Base-by-base conservation (phyloP, 2,888 invertebrate genomes). In the Spatulosminthurus flaviceps region DNA sequence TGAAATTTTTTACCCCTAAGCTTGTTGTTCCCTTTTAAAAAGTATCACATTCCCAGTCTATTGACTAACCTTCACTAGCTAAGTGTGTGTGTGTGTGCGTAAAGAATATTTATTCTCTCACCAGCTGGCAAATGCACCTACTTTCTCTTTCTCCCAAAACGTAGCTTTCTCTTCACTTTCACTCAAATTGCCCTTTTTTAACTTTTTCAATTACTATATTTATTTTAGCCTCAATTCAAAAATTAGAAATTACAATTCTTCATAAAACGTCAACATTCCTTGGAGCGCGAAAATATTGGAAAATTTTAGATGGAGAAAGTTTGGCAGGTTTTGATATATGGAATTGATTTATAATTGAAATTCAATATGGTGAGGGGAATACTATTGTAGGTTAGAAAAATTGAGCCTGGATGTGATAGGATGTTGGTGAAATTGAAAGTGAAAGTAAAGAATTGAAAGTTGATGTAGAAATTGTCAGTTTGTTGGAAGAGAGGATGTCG, bases 371-470 rank as follows among this genome's bases (percentile, higher is more conserved):
- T 11, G 51, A 16, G n/a, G 16, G n/a, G 16, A 51, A 41, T 41
- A 9, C 13, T 41, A 41, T 7, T 51, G 5, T 19, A 51, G n/a
- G 51, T 51, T 13, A 51, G n/a, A n/a, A 51, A n/a, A 19, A 51
- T 51, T 51, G 51, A n/a, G 51, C 5, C 19, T 51, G 51, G 51
- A 51, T 19, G 51, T 51, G n/a, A 34, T 34, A 9, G 34, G 34
- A 34, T 34, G 34, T 34, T 34, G 34, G 34, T 51, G n/a, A 51
- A 51, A 51, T 51, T 51, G 51, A 51, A 51, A 51, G 51, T n/a
- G n/a, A n/a, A n/a, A 51, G n/a, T 51, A 51, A 51, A 51, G n/a
- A 51, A 51, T 51, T 51, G 51, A 51, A 51, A 51, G 51, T 51
- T 51, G 51, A 51, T 51, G 51, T 51, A 11, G 51, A 51, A 51